These are phyloP conservation scores for Microtus richardsoni DNA, from an alignment of 2,113 vertebrate genomes.

Conservation along the genomic window DNA sequence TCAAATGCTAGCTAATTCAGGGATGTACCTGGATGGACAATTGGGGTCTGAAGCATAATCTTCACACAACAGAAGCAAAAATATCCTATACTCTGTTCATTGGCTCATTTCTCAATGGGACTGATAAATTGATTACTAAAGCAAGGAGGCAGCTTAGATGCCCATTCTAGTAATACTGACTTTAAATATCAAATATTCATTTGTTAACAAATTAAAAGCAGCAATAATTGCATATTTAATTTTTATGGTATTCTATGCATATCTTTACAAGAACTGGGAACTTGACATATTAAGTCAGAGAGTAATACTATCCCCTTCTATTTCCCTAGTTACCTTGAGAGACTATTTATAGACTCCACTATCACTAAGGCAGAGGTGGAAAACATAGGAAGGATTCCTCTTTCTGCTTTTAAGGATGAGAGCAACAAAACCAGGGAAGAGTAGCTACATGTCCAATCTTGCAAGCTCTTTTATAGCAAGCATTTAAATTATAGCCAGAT, in stretches of 20 bases:
- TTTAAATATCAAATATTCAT: background rate
- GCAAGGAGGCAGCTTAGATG: background rate
- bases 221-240: background rate
- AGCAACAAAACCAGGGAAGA: background rate
- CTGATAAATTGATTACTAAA: background rate
- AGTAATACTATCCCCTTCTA: background rate
- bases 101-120: background rate
- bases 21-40: background rate
- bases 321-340: background rate
- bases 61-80: background rate
- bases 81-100: background rate
- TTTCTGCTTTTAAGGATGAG: constrained; percentile 22
- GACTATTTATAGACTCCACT: background rate
- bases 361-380: background rate
- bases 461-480: constrained; percentile 24
- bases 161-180: background rate
- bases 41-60: background rate
- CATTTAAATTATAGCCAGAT: constrained; percentile 48
- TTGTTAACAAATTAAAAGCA: background rate
- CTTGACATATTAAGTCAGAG: background rate
- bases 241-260: background rate
- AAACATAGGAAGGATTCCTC: background rate
- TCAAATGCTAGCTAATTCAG: background rate
- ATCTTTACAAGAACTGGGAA: background rate
- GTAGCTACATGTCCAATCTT: constrained; percentile 25